These are phyloP conservation scores for Rhynchopsitta pachyrhyncha DNA, from an alignment of 2,113 vertebrate species.

Conservation along the genomic window DNA sequence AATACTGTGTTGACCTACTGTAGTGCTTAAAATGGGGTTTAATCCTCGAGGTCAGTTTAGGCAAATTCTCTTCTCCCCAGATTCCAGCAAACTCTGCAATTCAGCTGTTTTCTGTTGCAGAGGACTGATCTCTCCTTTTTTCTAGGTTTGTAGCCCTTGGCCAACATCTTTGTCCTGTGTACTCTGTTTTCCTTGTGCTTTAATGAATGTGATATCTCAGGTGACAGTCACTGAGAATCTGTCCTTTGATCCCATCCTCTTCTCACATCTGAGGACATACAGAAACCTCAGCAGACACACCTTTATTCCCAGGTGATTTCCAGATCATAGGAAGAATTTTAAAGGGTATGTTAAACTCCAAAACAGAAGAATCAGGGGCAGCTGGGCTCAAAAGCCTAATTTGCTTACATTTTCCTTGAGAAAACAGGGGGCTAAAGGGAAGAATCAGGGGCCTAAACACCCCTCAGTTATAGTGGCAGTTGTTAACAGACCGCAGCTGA, in stretches of 20 bases:
- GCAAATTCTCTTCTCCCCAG: background rate
- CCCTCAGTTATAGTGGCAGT: rapidly evolving
- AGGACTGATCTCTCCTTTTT: background rate
- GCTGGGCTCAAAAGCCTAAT: background rate
- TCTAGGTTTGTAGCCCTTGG: background rate
- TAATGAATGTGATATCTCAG: background rate
- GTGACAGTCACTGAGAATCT: background rate
- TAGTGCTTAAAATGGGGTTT: background rate
- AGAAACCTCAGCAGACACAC: background rate
- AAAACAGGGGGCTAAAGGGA: background rate
- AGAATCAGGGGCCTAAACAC: background rate
- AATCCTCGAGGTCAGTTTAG: background rate
- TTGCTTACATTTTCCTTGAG: background rate
- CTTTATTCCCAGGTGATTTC: background rate
- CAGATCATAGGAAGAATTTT: background rate
- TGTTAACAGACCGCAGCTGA: background rate
- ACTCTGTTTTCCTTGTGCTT: background rate
- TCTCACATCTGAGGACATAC: background rate
- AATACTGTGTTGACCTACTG: background rate
- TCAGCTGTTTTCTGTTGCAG: background rate
- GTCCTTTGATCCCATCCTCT: background rate
- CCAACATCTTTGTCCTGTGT: background rate
- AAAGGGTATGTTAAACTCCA: background rate
- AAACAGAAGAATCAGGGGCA: background rate
- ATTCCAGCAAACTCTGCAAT: background rate